phyloP scores from a whole-genome alignment of 2,797 vertebrate species.

The Anolis apletophallus region DNA sequence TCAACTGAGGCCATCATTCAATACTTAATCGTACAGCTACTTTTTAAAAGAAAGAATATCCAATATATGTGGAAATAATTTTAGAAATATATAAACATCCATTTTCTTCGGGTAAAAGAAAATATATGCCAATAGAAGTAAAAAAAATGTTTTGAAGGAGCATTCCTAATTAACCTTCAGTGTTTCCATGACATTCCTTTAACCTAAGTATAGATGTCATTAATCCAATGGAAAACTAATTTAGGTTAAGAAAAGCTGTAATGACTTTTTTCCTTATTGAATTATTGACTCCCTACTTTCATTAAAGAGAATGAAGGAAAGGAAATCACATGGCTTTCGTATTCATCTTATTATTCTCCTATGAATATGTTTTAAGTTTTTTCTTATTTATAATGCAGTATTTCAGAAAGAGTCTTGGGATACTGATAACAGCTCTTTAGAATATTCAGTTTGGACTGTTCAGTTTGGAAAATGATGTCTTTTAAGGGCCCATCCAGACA shows the following conservation, averaged over 20 bases:
- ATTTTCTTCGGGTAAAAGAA: constrained; percentile 11
- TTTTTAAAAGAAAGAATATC: not conserved
- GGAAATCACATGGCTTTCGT: constrained; percentile 6
- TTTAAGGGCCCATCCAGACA: too few species aligned
- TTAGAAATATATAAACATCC: constrained; percentile 16
- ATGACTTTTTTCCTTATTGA: constrained; percentile 42
- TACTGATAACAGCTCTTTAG: not conserved
- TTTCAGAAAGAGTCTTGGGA: not conserved
- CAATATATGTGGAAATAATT: not conserved
- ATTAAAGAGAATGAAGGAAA: constrained; percentile 20
- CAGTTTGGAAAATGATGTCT: not conserved
- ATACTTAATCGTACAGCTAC: not conserved
- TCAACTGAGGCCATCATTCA: not conserved
- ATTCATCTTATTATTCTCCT: not conserved
- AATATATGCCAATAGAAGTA: constrained; percentile 2
- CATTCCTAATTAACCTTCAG: constrained; percentile 59
- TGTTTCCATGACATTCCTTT: constrained; percentile 51
- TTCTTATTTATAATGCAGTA: constrained; percentile 8
- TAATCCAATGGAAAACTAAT: constrained; percentile 57
- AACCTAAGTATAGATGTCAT: constrained; percentile 56
- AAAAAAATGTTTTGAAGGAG: constrained; percentile 37
- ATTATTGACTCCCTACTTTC: constrained; percentile 46
- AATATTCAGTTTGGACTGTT: not conserved
- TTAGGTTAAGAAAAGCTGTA: constrained; percentile 63
- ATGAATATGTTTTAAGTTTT: not conserved